Evolutionary conservation across 2,113 vertebrate genomes (phyloP).

Genomic region (Dromaius novaehollandiae): DNA sequence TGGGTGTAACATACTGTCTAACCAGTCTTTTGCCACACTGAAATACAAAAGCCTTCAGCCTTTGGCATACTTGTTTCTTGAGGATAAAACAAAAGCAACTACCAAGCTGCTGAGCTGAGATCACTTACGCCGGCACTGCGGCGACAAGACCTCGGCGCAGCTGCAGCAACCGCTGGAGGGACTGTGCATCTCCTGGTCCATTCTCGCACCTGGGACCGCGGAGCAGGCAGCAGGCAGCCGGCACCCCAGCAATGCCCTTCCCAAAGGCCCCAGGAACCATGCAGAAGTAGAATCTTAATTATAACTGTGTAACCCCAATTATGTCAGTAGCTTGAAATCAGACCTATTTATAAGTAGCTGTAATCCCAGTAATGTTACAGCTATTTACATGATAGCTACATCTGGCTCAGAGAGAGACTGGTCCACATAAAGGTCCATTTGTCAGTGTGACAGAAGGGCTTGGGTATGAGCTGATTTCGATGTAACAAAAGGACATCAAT

Average conservation of each 20-base stretch:
- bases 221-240: neutral
- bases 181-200: neutral
- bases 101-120: neutral
- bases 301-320: neutral
- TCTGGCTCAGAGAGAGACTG: neutral
- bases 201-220: neutral
- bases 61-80: neutral
- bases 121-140: neutral
- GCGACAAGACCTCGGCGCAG: neutral
- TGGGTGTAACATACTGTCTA: neutral
- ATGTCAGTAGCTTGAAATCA: neutral
- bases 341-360: neutral
- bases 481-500: neutral
- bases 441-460: neutral
- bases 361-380: fast-evolving
- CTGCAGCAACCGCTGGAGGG: neutral
- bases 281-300: neutral
- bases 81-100: neutral
- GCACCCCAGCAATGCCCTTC: neutral
- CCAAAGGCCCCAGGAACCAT: neutral
- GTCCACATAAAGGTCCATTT: neutral
- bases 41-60: neutral
- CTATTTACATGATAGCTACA: neutral
- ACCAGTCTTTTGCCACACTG: neutral
- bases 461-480: neutral